Evolutionary conservation across 1,140 invertebrate species (phyloP).

Genomic region (Adelges cooleyi): DNA sequence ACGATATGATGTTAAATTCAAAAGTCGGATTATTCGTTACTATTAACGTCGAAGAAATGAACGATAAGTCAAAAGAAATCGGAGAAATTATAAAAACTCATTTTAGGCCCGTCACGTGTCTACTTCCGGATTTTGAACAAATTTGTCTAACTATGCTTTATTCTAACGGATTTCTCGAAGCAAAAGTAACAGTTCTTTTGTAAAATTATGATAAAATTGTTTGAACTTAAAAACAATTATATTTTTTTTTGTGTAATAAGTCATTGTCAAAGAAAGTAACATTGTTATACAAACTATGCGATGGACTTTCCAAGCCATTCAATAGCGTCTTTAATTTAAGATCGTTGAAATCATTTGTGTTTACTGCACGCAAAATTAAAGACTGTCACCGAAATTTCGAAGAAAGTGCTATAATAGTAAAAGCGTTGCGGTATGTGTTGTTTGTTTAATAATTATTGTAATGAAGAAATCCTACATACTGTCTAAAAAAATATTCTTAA

Average conservation of each 20-base stretch:
- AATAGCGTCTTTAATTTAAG: constrained; percentile 87
- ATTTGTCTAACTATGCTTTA: constrained; percentile 86
- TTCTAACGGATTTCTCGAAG: constrained; percentile 55
- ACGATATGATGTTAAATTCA: not conserved
- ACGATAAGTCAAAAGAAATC: not conserved
- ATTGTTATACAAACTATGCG: constrained; percentile 69
- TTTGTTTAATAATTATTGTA: not conserved
- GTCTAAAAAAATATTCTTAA: too few relatives aligned
- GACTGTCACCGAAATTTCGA: constrained; percentile 56
- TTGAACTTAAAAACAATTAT: not conserved
- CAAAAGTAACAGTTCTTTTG: constrained; percentile 31
- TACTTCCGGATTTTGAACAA: constrained; percentile 75
- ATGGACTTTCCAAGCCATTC: constrained; percentile 76
- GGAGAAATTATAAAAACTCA: constrained; percentile 57
- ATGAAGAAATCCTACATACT: too few relatives aligned
- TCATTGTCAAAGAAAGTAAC: constrained; percentile 86
- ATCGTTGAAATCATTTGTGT: constrained; percentile 71
- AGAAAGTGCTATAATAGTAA: constrained; percentile 76
- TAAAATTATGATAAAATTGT: too few relatives aligned
- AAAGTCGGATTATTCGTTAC: not conserved
- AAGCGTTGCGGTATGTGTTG: constrained; percentile 80
- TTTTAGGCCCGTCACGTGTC: constrained; percentile 79
- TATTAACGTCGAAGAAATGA: not conserved
- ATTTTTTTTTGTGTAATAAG: not conserved
- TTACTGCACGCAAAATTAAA: constrained; percentile 77